phyloP scores from a whole-genome alignment of 2,888 invertebrate species.

The Blomia tropicalis region DNA sequence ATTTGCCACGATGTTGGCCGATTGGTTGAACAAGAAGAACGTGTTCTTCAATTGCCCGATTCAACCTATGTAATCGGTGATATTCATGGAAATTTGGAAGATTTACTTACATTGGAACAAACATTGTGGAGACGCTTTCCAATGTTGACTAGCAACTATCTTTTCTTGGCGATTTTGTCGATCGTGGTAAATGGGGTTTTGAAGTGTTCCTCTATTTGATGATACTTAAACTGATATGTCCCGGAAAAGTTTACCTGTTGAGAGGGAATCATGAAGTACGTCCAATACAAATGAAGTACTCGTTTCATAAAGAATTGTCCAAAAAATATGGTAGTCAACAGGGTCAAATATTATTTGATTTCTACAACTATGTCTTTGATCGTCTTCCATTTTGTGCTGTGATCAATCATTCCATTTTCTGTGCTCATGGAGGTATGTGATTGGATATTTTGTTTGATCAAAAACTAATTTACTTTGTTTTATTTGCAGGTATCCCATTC shows the following conservation, averaged over 20 bases:
- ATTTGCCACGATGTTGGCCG: constrained; percentile 39
- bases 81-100: constrained; percentile 55
- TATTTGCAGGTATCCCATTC: constrained; percentile 43
- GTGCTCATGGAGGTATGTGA: constrained; percentile 62
- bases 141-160: constrained; percentile 46
- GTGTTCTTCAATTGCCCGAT: constrained; percentile 42
- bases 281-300: not conserved
- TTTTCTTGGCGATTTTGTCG: constrained; percentile 61
- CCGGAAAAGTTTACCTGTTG: constrained; percentile 47
- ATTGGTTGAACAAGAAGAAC: constrained; percentile 41
- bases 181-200: constrained; percentile 50
- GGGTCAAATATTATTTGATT: constrained; percentile 45
- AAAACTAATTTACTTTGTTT: constrained; percentile 19
- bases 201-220: constrained; percentile 46
- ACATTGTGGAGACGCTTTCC: constrained; percentile 53
- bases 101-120: constrained; percentile 51
- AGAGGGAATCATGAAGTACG: constrained; percentile 54
- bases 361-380: constrained; percentile 54
- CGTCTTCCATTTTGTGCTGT: constrained; percentile 53
- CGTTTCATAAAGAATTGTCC: constrained; percentile 43
- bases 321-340: constrained; percentile 45
- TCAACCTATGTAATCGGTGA: constrained; percentile 51
- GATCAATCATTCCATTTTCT: constrained; percentile 53
- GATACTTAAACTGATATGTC: constrained; percentile 52
- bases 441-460: constrained; percentile 36